Evolutionary conservation across 2,797 vertebrate species (phyloP).

Genomic region (Enteromius argenteus): DNA sequence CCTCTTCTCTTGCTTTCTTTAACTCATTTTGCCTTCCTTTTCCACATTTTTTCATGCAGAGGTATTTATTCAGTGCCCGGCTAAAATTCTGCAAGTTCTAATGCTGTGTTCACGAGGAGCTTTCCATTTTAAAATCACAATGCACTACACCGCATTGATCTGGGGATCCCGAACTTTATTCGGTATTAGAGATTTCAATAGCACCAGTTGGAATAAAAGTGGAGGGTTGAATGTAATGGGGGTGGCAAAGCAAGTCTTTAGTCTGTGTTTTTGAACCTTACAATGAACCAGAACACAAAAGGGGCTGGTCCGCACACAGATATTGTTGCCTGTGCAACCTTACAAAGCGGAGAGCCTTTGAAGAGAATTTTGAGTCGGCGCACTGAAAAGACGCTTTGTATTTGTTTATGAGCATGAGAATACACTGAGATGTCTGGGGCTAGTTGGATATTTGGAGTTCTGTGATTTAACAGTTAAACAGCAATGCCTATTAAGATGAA

Average conservation of each 20-base stretch:
- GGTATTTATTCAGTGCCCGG: conserved; percentile 2
- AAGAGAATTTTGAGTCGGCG: conserved; percentile 59
- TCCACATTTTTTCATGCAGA: background rate
- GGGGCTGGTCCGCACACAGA: conserved; percentile 58
- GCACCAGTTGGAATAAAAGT: conserved; percentile 61
- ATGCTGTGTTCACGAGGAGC: conserved; percentile 30
- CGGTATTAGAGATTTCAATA: conserved; percentile 59
- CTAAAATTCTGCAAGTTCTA: conserved; percentile 36
- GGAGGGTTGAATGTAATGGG: conserved; percentile 58
- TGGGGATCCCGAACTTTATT: conserved; percentile 58
- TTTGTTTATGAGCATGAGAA: conserved; percentile 57
- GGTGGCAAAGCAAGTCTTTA: conserved; percentile 62
- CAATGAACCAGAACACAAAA: conserved; percentile 65
- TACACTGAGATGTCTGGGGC: conserved; percentile 48
- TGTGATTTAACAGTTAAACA: conserved; percentile 43
- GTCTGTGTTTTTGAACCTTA: conserved; percentile 63
- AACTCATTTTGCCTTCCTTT: background rate
- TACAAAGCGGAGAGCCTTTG: conserved; percentile 60
- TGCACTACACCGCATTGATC: conserved; percentile 49
- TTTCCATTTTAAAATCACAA: conserved; percentile 53
- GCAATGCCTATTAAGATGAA: conserved; percentile 33
- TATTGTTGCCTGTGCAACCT: conserved; percentile 62
- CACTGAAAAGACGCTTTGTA: conserved; percentile 57
- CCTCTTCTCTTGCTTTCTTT: background rate
- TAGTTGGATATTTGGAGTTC: conserved; percentile 40